phyloP scores from a whole-genome alignment of 1,140 invertebrate genomes.

The Ceratosolen fusciceps region DNA sequence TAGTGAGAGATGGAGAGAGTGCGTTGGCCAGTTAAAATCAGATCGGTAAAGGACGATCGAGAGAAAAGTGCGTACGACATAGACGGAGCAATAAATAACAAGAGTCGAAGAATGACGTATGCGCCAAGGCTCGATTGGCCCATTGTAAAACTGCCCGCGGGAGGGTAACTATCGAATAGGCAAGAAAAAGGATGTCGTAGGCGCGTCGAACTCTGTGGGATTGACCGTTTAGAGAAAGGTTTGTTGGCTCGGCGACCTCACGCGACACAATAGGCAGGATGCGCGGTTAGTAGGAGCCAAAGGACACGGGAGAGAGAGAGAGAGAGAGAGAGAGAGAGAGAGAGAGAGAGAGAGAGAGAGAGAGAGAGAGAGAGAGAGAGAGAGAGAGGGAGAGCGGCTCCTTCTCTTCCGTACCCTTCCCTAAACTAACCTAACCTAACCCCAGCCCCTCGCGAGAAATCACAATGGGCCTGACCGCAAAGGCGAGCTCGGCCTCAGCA shows the following conservation, averaged over 20 bases:
- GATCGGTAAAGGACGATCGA: background rate
- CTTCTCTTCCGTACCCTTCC: too few species aligned
- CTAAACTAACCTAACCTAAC: too few species aligned
- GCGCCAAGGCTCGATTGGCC: background rate
- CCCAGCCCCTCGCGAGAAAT: slow-evolving; percentile 53
- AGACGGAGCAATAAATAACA: background rate
- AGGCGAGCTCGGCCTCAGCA: background rate
- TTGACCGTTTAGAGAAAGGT: slow-evolving; percentile 32
- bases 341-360: too few species aligned
- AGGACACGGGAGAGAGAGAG: too few species aligned
- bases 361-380: too few species aligned
- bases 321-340: too few species aligned
- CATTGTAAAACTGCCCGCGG: background rate
- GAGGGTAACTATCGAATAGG: background rate
- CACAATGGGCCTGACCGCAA: slow-evolving; percentile 54
- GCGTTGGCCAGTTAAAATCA: background rate
- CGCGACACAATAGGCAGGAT: slow-evolving; percentile 55
- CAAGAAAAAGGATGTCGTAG: slow-evolving; percentile 24
- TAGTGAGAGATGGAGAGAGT: background rate
- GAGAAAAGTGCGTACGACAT: background rate
- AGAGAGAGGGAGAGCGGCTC: too few species aligned
- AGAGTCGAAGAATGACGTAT: background rate
- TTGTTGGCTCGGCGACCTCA: background rate
- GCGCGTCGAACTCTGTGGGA: slow-evolving; percentile 10
- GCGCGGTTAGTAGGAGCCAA: slow-evolving; percentile 33